phyloP scores from a whole-genome alignment of 2,888 invertebrate species.

The Bombyx huttoni region DNA sequence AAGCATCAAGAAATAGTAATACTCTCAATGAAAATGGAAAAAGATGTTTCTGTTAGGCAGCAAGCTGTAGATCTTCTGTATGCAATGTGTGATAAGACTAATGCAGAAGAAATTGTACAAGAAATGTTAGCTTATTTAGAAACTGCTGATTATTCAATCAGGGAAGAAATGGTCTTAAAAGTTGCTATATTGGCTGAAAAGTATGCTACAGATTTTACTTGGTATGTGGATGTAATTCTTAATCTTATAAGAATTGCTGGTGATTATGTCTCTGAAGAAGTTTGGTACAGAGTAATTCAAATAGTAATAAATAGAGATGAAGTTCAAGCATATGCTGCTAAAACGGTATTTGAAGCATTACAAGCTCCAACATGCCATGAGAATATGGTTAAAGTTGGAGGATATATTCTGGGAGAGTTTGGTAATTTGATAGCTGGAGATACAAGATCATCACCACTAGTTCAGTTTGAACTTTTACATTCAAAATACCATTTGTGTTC shows the following conservation, averaged over 20 bases:
- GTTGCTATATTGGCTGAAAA: constrained; percentile 99
- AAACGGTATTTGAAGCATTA: constrained; percentile 98
- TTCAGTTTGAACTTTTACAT: constrained; percentile 98
- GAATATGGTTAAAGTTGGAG: constrained; percentile 99
- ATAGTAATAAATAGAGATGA: constrained; percentile 99
- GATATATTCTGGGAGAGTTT: constrained; percentile 98
- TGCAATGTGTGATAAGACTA: constrained; percentile 99
- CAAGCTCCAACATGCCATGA: constrained; percentile 99
- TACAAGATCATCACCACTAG: constrained; percentile 94
- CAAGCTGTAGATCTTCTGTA: constrained; percentile 98
- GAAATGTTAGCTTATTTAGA: constrained; percentile 99
- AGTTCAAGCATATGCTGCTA: constrained; percentile 99
- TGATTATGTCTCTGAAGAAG: constrained; percentile 99
- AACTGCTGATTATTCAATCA: constrained; percentile 99
- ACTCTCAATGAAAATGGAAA: constrained; percentile 98
- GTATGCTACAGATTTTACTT: constrained; percentile 99
- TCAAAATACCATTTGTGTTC: constrained; percentile 99
- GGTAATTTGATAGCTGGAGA: constrained; percentile 99
- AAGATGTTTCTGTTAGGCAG: constrained; percentile 97
- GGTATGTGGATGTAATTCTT: constrained; percentile 98
- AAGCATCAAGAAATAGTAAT: constrained; percentile 99
- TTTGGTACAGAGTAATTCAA: constrained; percentile 99
- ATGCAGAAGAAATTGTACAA: constrained; percentile 99
- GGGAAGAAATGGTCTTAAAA: constrained; percentile 99
- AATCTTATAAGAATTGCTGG: constrained; percentile 99